Percentiles rank a stretch among this genome's conserved stretches.
These are phyloP conservation scores for Didymodactylos carnosus DNA, from an alignment of 2,888 invertebrate genomes.

Conservation along the genomic window DNA sequence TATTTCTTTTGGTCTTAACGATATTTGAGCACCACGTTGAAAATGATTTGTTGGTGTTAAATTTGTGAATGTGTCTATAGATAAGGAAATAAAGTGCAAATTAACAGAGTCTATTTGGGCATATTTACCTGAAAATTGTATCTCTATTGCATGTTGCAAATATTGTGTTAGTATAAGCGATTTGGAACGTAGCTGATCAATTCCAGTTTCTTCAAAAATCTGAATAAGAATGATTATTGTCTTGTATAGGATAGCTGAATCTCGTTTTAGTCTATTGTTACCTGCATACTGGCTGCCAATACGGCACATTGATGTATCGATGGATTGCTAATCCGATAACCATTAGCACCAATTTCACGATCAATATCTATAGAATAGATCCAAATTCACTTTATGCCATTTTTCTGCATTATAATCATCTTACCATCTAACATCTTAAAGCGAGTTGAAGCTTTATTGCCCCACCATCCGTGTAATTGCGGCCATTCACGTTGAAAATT, in stretches of 20 bases:
- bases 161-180: conserved; percentile 40
- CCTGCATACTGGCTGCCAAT: conserved; percentile 35
- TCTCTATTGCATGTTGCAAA: no score
- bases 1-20: conserved; percentile 34
- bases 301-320: conserved; percentile 37
- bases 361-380: conserved; percentile 36
- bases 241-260: background rate
- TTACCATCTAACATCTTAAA: conserved; percentile 37
- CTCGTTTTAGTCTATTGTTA: conserved; percentile 19
- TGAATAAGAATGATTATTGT: conserved; percentile 19
- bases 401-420: no score
- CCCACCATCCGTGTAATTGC: conserved; percentile 42
- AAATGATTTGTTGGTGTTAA: conserved; percentile 39
- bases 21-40: conserved; percentile 40
- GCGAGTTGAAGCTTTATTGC: conserved; percentile 36
- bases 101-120: no score
- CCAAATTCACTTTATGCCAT: no score
- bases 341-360: conserved; percentile 34
- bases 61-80: conserved; percentile 24
- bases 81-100: background rate
- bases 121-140: no score
- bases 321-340: conserved; percentile 39
- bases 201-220: conserved; percentile 34
- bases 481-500: conserved; percentile 20
- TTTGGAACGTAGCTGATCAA: conserved; percentile 34